Percentiles rank a stretch among this genome's conserved stretches.
Conservation (phyloP, 1,140 invertebrate genomes). For the Hydropsyche tenuis region DNA sequence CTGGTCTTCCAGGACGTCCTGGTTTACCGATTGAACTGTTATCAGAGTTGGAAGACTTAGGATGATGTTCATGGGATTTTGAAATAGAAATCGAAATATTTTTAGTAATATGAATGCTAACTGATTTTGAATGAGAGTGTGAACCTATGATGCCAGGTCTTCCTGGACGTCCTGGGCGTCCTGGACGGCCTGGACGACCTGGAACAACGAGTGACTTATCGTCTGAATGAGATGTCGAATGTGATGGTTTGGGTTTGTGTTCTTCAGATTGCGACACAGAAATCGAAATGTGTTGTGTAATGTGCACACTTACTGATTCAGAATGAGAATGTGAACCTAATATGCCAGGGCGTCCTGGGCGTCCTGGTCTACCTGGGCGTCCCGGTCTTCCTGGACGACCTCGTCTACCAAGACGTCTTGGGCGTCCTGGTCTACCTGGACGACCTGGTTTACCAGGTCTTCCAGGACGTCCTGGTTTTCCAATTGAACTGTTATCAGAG, state of each 20-base stretch:
- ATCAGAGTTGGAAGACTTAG: neutral
- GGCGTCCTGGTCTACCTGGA: neutral
- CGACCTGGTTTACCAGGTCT: neutral
- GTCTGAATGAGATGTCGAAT: too few species aligned
- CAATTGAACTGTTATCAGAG: neutral
- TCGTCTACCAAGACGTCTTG: neutral
- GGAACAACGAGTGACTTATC: too few species aligned
- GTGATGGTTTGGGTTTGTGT: neutral
- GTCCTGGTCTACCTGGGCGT: neutral
- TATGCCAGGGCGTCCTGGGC: neutral
- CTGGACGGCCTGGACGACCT: neutral
- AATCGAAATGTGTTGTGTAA: too few species aligned
- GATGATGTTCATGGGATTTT: neutral
- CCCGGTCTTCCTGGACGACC: neutral
- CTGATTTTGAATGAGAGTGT: neutral
- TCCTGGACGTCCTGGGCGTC: neutral
- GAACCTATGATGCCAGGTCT: neutral
- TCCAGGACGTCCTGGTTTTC: neutral
- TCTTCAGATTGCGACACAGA: neutral
- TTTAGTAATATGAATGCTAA: neutral
- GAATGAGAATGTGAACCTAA: neutral
- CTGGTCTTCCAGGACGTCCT: neutral
- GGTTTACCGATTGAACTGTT: neutral
- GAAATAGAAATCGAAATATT: conserved; percentile 13
- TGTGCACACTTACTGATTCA: too few species aligned